Percentiles rank a stretch among this genome's conserved stretches.
Evolutionary conservation across 2,113 vertebrate species (phyloP).

Genomic region (Labrus mixtus): DNA sequence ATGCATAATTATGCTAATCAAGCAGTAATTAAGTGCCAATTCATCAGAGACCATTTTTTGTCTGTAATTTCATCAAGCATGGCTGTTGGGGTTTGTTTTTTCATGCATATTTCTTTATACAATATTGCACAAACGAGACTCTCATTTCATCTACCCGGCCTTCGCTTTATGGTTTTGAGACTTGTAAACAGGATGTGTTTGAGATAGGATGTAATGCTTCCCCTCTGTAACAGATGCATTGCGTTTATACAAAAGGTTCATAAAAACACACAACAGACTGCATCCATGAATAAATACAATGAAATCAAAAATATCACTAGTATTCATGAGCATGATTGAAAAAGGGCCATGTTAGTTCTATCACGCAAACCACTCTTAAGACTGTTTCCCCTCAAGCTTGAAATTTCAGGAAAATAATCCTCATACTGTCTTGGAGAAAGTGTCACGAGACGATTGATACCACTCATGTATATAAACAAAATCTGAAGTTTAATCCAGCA

Average conservation of each 20-base stretch:
- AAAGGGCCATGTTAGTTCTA: too few relatives aligned
- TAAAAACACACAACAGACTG: constrained; percentile 2
- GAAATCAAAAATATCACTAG: neutral
- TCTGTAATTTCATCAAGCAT: constrained; percentile 96
- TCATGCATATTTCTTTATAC: constrained; percentile 74
- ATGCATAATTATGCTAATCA: constrained; percentile 99
- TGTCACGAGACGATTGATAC: too few relatives aligned
- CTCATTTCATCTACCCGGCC: constrained; percentile 50
- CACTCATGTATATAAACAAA: too few relatives aligned
- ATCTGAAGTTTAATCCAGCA: too few relatives aligned
- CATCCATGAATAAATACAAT: constrained; percentile 4
- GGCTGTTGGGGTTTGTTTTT: constrained; percentile 87
- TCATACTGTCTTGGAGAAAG: too few relatives aligned
- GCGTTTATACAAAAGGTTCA: constrained; percentile 19
- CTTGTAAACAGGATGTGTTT: constrained; percentile 53
- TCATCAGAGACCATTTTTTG: constrained; percentile 96
- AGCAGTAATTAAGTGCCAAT: constrained; percentile 99
- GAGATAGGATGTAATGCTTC: constrained; percentile 13
- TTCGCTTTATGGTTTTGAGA: constrained; percentile 51
- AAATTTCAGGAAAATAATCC: too few relatives aligned
- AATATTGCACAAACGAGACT: constrained; percentile 77
- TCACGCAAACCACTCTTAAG: too few relatives aligned
- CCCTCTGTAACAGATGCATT: constrained; percentile 9
- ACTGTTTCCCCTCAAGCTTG: too few relatives aligned
- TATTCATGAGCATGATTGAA: neutral